Evolutionary conservation across 2,113 vertebrate species (phyloP), one percentile per base, ranked within the genome.

Genomic region (Myotis davidii): DNA sequence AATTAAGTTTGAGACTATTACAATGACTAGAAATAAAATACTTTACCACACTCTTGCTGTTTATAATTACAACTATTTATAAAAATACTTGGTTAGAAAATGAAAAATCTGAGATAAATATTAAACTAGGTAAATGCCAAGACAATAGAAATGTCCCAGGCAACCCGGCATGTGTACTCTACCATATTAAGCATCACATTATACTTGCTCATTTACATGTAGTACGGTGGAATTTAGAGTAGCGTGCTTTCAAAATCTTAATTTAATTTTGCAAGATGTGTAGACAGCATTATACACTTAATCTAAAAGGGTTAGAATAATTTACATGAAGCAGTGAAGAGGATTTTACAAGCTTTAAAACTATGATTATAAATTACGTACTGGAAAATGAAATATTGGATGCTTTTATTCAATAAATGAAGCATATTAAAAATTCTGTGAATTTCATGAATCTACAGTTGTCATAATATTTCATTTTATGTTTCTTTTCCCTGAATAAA

Each of bases 381-480:
- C 37, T 83, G 18, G 72, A 65, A 84, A 89, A 85, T 86, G 14
- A 86, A 79, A 87, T 79, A 52, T 54, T 29, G 4, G 39, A 84
- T 87, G 42, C 0, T 74, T 95, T 84, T 59, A 64, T 29, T 78
- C 70, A 79, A 37, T 50, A 84, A 74, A 87, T n/a, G 21, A 94
- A 92, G 4, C 1, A 3, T 17, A 32, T 18, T 76, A 52, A 67
- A 95, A 85, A 42, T 6, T 54, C 29, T 65, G 34, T 91, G 13
- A 93, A 65, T 74, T 48, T 39, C 72, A 29, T 83, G 9, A 82
- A 32, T 70, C 37, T 85, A 61, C 1, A 90, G 17, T 42, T 87
- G 23, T 87, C 61, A 59, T 50, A 83, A 76, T 56, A 82, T 86
- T 83, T 76, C 25, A 76, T 45, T 88, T 88, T 88, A 56, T 81